phyloP scores from a whole-genome alignment of 64 coral and sea anemone genomes.

The Orbicella faveolata region DNA sequence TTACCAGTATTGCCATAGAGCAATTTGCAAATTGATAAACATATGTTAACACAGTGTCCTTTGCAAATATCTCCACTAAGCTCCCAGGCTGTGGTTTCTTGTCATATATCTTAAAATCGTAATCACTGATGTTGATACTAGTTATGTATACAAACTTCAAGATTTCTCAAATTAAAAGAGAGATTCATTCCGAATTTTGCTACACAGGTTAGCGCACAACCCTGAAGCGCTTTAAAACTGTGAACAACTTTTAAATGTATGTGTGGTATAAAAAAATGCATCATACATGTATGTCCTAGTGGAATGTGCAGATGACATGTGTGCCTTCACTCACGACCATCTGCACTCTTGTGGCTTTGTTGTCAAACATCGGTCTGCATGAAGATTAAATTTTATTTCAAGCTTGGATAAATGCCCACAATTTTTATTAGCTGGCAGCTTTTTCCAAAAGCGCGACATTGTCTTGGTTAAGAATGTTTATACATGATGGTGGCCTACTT shows the following conservation, averaged over 20 bases:
- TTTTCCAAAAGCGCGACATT: not conserved
- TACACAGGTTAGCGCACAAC: too few relatives aligned
- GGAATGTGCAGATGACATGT: not conserved
- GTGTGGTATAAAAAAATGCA: not conserved
- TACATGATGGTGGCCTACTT: not conserved
- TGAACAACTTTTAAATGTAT: too few relatives aligned
- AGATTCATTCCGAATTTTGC: too few relatives aligned
- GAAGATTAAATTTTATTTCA: conserved; percentile 3
- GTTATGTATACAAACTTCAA: not conserved
- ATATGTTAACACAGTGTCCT: not conserved
- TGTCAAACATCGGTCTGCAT: not conserved
- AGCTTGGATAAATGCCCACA: not conserved
- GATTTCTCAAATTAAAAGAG: not conserved
- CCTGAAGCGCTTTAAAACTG: too few relatives aligned
- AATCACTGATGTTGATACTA: not conserved
- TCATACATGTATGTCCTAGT: not conserved
- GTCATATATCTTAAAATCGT: not conserved
- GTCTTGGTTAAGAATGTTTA: not conserved
- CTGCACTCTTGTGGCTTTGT: conserved; percentile 14
- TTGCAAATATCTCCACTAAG: not conserved
- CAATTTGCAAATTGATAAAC: not conserved
- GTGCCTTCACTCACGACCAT: not conserved
- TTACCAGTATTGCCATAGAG: not conserved
- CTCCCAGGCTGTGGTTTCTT: not conserved
- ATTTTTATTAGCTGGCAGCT: not conserved